phyloP scores from a whole-genome alignment of 2,797 vertebrate species.

The Brachymystax lenok region DNA sequence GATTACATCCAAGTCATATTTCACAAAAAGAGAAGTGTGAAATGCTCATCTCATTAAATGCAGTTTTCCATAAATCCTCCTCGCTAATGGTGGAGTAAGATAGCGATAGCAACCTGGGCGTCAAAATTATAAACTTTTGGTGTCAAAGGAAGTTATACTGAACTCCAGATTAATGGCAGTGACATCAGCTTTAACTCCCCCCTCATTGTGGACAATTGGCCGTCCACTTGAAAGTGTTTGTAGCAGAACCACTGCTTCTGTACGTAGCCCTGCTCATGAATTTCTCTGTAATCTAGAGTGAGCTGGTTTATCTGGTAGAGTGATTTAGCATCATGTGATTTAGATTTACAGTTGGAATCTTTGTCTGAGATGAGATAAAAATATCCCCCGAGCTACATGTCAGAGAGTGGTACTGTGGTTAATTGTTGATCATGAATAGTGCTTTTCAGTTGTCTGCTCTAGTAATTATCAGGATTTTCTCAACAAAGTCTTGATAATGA shows the following conservation, averaged over 20 bases:
- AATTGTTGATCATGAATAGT: neutral
- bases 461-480: neutral
- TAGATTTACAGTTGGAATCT: neutral
- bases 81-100: neutral
- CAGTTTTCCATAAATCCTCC: conserved; percentile 24
- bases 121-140: conserved; percentile 10
- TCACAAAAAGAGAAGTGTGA: conserved; percentile 8
- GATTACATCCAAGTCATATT: conserved; percentile 15
- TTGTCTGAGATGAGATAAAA: neutral
- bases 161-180: conserved; percentile 4
- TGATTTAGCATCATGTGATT: neutral
- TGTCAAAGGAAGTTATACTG: neutral
- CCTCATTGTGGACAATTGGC: neutral
- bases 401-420: neutral
- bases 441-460: neutral
- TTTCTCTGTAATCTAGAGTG: neutral
- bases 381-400: neutral
- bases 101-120: neutral
- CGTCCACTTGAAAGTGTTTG: neutral
- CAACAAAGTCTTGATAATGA: too few relatives aligned
- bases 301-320: neutral
- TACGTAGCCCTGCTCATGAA: neutral
- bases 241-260: neutral
- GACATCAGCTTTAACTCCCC: neutral
- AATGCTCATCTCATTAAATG: conserved; percentile 4